Evolutionary conservation across 1,140 invertebrate species (phyloP).

Genomic region (Globodera rostochiensis): DNA sequence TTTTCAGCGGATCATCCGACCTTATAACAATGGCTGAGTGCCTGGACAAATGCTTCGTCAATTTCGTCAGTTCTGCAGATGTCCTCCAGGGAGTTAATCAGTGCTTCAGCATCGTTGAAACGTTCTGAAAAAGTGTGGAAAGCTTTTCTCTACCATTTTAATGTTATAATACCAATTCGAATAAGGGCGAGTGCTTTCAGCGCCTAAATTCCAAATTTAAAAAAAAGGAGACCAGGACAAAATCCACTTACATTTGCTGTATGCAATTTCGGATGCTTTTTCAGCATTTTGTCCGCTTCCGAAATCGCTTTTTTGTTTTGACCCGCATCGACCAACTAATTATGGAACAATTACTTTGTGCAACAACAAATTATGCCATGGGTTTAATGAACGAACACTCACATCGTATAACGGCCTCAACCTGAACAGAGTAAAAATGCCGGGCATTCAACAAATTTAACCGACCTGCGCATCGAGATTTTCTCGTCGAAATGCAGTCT

Average conservation of each 20-base stretch:
- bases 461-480: not conserved
- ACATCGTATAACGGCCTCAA: not conserved
- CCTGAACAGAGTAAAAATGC: not conserved
- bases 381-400: not conserved
- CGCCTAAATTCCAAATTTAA: slow-evolving; percentile 68
- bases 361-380: not conserved
- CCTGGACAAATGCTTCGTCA: slow-evolving; percentile 89
- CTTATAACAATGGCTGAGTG: slow-evolving; percentile 91
- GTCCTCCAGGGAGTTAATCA: slow-evolving; percentile 77
- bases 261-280: slow-evolving; percentile 83
- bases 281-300: slow-evolving; percentile 91
- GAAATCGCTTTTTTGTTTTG: slow-evolving; percentile 97
- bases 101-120: slow-evolving; percentile 74
- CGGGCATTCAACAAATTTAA: too few species aligned
- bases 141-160: too few species aligned
- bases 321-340: slow-evolving; percentile 77
- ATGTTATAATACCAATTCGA: slow-evolving; percentile 70
- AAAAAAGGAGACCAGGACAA: not conserved
- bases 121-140: slow-evolving; percentile 47
- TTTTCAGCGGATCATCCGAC: slow-evolving; percentile 70
- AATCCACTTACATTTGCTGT: slow-evolving; percentile 74
- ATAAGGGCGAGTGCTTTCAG: slow-evolving; percentile 86
- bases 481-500: not conserved
- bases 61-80: slow-evolving; percentile 71
- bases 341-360: not conserved